These are phyloP conservation scores for Neodontobutis hainanensis DNA, from an alignment of 2,113 vertebrate species.

Conservation along the genomic window DNA sequence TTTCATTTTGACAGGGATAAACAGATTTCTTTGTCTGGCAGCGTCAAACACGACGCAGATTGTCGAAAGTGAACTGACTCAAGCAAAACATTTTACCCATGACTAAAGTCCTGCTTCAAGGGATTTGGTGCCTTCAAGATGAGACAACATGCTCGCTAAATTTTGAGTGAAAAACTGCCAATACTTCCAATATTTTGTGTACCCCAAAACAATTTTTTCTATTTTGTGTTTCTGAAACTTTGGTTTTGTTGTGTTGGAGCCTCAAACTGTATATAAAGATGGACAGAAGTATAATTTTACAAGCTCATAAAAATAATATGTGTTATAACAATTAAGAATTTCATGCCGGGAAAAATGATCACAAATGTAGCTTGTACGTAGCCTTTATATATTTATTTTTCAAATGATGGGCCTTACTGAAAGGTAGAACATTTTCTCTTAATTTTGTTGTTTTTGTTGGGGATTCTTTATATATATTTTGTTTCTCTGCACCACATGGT, in stretches of 20 bases:
- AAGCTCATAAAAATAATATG: too few species aligned
- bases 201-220: background rate
- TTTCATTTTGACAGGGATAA: constrained; percentile 52
- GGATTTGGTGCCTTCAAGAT: constrained; percentile 11
- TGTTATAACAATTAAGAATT: too few species aligned
- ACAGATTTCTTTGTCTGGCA: constrained; percentile 57
- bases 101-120: constrained; percentile 23
- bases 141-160: background rate
- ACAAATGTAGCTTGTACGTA: too few species aligned
- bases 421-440: too few species aligned
- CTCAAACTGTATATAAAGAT: background rate
- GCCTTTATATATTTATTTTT: too few species aligned
- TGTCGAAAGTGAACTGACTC: constrained; percentile 26
- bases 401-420: too few species aligned
- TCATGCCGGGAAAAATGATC: too few species aligned
- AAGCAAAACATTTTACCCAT: constrained; percentile 31
- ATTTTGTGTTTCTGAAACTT: background rate
- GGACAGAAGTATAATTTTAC: background rate
- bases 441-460: too few species aligned
- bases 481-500: too few species aligned
- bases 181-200: background rate
- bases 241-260: background rate
- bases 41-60: constrained; percentile 33
- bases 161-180: background rate
- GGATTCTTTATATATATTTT: too few species aligned